Base-by-base conservation (phyloP, 2,888 invertebrate genomes). In the Branchipolynoe longqiensis region DNA sequence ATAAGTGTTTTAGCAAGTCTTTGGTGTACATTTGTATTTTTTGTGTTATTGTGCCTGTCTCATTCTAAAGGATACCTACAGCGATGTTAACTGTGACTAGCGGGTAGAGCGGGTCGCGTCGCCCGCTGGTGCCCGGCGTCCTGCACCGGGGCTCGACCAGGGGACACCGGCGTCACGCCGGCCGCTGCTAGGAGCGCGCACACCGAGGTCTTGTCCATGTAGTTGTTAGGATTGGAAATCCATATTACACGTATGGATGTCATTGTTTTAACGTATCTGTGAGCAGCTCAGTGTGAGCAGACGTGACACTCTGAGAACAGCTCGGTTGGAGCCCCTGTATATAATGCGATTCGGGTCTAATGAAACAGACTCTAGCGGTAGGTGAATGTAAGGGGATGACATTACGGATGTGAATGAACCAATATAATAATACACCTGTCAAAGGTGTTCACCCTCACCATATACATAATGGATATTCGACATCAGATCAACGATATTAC, bases 11-110 rank as follows among this genome's bases (percentile, higher is more conserved):
- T 78, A 78, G 78, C 48, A 48, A 78, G 78, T 78, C 78, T 48
- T 28, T 78, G 41, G 78, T 78, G 78, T 78, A 78, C 78, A 78
- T 78, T 78, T 78, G 78, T 78, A 78, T 48, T 78, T n/a, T 78
- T 78, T 78, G 78, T 78, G 48, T 78, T 78, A 3, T 54, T 54
- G 54, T 78, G 78, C 48, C 78, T 78, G 78, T 78, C 78, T 78
- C 78, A 78, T 78, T 54, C 78, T 28, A 78, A 78, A 48, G 48
- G 18, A 78, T 78, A 78, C 25, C 41, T 31, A 48, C 14, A n/a
- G 48, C 48, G 78, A 69, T 69, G 69, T 69, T 33, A 69, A 18
- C 33, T 69, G 38, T 69, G 62, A 69, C n/a, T n/a, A n/a, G n/a
- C n/a, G n/a, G n/a, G n/a, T n/a, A n/a, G n/a, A n/a, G n/a, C n/a